phyloP scores from a whole-genome alignment of 2,888 invertebrate species.

The Tromatobia lineatoria region DNA sequence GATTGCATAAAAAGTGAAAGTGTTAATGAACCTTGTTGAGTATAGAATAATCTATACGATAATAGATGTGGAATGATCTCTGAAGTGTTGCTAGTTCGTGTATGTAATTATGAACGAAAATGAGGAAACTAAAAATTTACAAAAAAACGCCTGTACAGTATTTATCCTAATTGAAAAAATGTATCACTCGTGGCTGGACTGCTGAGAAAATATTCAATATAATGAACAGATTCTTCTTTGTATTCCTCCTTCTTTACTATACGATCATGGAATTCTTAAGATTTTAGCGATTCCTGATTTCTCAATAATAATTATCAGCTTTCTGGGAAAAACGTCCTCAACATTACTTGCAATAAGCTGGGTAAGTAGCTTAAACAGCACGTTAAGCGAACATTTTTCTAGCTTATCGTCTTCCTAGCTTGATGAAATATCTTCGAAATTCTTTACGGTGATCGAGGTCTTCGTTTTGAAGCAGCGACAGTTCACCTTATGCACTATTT shows the following conservation, averaged over 20 bases:
- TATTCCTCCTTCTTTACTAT: not conserved
- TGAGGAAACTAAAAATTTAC: not conserved
- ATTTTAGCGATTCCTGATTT: not conserved
- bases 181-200: slow-evolving; percentile 57
- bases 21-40: slow-evolving; percentile 29
- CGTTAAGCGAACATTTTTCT: not conserved
- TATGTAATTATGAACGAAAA: slow-evolving; percentile 21
- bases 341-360: not conserved
- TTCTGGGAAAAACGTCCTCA: not conserved
- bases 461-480: too few species aligned
- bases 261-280: too few species aligned
- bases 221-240: slow-evolving; percentile 15
- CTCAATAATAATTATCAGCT: not conserved
- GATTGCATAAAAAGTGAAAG: slow-evolving; percentile 43
- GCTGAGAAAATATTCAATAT: slow-evolving; percentile 39
- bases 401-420: not conserved
- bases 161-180: slow-evolving; percentile 41
- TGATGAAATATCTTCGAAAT: not conserved
- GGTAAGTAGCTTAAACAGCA: not conserved
- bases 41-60: not conserved
- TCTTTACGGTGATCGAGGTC: not conserved
- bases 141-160: slow-evolving; percentile 61
- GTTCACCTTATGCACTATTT: too few species aligned
- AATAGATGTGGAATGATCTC: slow-evolving; percentile 4
- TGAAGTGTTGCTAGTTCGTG: slow-evolving; percentile 15